These are phyloP conservation scores for Acheta domesticus DNA, from an alignment of 2,888 invertebrate species.

Conservation along the genomic window DNA sequence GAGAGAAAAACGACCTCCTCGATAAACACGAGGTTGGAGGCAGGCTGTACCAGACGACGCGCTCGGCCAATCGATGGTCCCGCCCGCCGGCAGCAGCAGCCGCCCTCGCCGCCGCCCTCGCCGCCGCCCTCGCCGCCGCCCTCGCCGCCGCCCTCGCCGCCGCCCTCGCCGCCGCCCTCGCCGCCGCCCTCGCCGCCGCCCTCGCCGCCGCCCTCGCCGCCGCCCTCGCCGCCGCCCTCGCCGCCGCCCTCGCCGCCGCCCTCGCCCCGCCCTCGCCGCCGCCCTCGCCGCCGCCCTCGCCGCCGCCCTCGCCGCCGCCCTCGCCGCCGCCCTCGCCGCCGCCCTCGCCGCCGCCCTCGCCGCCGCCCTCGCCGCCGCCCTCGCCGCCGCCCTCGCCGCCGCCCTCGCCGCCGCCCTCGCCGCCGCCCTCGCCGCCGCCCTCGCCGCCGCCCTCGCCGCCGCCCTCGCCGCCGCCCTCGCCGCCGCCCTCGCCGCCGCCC, in stretches of 20 bases:
- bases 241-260: background rate
- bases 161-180: too few species aligned
- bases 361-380: slow-evolving; percentile 47
- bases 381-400: slow-evolving; percentile 45
- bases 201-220: too few species aligned
- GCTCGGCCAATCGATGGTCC: slow-evolving; percentile 45
- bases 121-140: slow-evolving; percentile 44
- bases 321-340: slow-evolving; percentile 30
- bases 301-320: slow-evolving; percentile 18
- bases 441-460: slow-evolving; percentile 52
- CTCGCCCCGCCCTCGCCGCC: slow-evolving; percentile 19
- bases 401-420: slow-evolving; percentile 40
- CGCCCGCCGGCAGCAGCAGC: too few species aligned
- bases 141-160: too few species aligned
- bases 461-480: slow-evolving; percentile 49
- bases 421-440: slow-evolving; percentile 51
- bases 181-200: too few species aligned
- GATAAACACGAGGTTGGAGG: slow-evolving; percentile 35
- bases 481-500: slow-evolving; percentile 47
- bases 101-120: slow-evolving; percentile 46
- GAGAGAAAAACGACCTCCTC: too few species aligned
- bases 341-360: slow-evolving; percentile 36
- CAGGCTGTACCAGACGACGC: slow-evolving; percentile 42
- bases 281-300: slow-evolving; percentile 23
- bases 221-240: slow-evolving; percentile 36